phyloP scores from a whole-genome alignment of 2,113 vertebrate genomes.

The Fukomys damarensis region DNA sequence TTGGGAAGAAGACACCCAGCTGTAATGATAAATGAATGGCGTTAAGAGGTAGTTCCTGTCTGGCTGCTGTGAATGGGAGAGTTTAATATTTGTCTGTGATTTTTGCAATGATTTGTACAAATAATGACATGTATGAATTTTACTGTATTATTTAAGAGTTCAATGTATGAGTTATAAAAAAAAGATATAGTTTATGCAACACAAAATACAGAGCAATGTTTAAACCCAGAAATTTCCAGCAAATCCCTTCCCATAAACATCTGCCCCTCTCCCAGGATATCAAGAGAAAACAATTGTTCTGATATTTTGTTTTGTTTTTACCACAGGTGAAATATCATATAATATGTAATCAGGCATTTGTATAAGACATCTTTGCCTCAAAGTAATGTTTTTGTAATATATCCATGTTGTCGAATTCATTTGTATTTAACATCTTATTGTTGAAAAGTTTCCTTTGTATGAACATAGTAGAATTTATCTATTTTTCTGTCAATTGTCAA shows the following conservation, averaged over 20 bases:
- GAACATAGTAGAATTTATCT: not conserved
- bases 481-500: not conserved
- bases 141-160: not conserved
- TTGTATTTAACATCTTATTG: not conserved
- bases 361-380: not conserved
- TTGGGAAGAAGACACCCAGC: not conserved
- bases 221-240: not conserved
- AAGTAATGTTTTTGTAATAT: not conserved
- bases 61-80: not conserved
- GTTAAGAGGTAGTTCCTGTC: not conserved
- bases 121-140: not conserved
- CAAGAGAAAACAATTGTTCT: not conserved
- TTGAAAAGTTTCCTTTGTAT: not conserved
- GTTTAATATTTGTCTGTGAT: not conserved
- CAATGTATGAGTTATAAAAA: not conserved
- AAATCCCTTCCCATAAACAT: not conserved
- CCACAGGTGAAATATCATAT: not conserved
- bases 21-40: not conserved
- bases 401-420: not conserved
- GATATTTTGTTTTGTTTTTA: not conserved
- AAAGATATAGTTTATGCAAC: not conserved
- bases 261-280: fast-evolving
- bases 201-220: not conserved
- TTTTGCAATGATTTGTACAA: not conserved
- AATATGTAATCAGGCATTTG: not conserved